phyloP scores from a whole-genome alignment of 2,888 invertebrate species.

The Pristionchus mayeri region DNA sequence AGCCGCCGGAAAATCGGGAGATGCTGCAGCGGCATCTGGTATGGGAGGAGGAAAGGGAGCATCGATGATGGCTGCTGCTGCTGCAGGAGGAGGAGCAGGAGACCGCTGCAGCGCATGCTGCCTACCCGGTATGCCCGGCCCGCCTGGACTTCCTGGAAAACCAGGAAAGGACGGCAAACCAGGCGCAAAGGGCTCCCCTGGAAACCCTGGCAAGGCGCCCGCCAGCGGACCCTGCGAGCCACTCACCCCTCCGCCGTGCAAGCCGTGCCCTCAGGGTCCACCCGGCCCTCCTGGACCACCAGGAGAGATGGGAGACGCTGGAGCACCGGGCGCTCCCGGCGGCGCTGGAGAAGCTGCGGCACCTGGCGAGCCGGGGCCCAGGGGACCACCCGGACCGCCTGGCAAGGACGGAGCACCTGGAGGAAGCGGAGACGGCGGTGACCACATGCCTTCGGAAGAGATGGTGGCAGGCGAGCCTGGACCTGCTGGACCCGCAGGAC shows the following conservation, averaged over 20 bases:
- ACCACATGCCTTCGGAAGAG: slow-evolving; percentile 54
- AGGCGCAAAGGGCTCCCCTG: slow-evolving; percentile 57
- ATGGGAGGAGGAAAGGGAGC: neutral
- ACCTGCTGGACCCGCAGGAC: too few species aligned
- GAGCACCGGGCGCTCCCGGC: slow-evolving; percentile 35
- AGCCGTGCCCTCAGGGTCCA: slow-evolving; percentile 44
- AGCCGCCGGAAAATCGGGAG: too few species aligned
- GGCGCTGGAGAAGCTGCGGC: slow-evolving; percentile 49
- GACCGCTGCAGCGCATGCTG: slow-evolving; percentile 64
- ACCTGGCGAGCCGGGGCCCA: slow-evolving; percentile 60
- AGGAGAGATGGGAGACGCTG: slow-evolving; percentile 49
- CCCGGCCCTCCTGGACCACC: slow-evolving; percentile 53
- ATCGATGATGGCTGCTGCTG: neutral
- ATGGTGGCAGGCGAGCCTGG: slow-evolving; percentile 11
- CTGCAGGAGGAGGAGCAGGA: too few species aligned
- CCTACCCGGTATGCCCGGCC: slow-evolving; percentile 69
- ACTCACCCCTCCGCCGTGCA: slow-evolving; percentile 47
- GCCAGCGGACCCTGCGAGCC: slow-evolving; percentile 57
- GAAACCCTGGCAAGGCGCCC: slow-evolving; percentile 73
- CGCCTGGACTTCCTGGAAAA: slow-evolving; percentile 70
- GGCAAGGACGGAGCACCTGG: slow-evolving; percentile 61
- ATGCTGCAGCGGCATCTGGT: too few species aligned
- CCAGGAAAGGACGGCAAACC: slow-evolving; percentile 71
- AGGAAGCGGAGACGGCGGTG: slow-evolving; percentile 61
- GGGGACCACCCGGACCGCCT: slow-evolving; percentile 56